Conservation (phyloP, 2,113 vertebrate species). For the Otis tarda region DNA sequence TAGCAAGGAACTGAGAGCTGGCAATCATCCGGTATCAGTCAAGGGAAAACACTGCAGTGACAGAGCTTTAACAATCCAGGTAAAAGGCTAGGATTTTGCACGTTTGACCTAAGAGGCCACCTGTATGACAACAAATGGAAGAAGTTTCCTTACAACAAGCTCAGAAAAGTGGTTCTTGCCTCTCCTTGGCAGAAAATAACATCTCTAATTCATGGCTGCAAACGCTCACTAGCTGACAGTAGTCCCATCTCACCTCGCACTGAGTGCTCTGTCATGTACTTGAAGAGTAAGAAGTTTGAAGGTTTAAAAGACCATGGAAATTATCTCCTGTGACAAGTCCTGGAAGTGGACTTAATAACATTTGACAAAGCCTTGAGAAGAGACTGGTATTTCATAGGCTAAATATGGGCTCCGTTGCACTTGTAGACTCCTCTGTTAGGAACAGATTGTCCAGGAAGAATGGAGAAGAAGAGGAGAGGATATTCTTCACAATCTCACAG, state of each 20-base stretch:
- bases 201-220: not conserved
- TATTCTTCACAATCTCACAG: not conserved
- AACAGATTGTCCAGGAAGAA: not conserved
- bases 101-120: conserved; percentile 31
- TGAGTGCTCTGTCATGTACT: not conserved
- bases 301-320: not conserved
- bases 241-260: not conserved
- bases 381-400: not conserved
- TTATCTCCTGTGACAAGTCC: not conserved
- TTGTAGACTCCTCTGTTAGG: not conserved
- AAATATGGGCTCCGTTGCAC: not conserved
- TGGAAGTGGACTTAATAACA: not conserved
- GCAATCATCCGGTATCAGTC: not conserved
- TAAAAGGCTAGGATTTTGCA: conserved; percentile 57
- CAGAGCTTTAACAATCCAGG: conserved; percentile 51
- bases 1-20: not conserved
- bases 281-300: not conserved
- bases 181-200: not conserved
- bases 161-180: not conserved
- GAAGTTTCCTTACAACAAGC: conserved; percentile 37
- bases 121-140: conserved; percentile 45
- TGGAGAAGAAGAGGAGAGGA: not conserved
- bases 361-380: not conserved
- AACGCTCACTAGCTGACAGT: not conserved
- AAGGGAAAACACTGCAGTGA: conserved; percentile 36